phyloP scores from a whole-genome alignment of 2,888 invertebrate genomes.

The Drosophila helvetica region DNA sequence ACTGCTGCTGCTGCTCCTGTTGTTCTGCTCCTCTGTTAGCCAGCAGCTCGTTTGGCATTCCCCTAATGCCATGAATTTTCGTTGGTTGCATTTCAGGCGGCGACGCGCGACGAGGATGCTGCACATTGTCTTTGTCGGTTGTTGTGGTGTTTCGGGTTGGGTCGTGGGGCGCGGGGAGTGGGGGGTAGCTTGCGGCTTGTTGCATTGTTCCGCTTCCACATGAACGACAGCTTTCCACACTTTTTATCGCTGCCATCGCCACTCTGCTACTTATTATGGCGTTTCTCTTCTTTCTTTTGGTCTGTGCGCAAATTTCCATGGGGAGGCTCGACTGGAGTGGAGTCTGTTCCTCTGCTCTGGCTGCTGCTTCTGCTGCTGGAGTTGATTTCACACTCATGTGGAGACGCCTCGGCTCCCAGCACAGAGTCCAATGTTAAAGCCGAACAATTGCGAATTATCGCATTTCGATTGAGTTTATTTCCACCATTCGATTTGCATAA shows the following conservation, averaged over 20 bases:
- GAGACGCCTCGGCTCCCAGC: not conserved
- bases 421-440: not conserved
- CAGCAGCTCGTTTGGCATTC: slow-evolving; percentile 70
- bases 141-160: slow-evolving; percentile 27
- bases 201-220: slow-evolving; percentile 72
- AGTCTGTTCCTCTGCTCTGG: slow-evolving; percentile 6
- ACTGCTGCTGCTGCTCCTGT: slow-evolving; percentile 21
- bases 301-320: slow-evolving; percentile 69
- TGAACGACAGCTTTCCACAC: slow-evolving; percentile 76
- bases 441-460: slow-evolving; percentile 26
- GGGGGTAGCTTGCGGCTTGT: slow-evolving; percentile 63
- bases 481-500: slow-evolving; percentile 41
- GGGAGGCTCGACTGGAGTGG: slow-evolving; percentile 55
- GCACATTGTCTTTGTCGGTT: slow-evolving; percentile 47
- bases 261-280: slow-evolving; percentile 72
- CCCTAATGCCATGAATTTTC: slow-evolving; percentile 77
- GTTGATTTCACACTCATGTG: slow-evolving; percentile 57
- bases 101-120: slow-evolving; percentile 8
- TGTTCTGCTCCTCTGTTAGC: slow-evolving; percentile 38
- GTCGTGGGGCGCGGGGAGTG: slow-evolving; percentile 2
- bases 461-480: slow-evolving; percentile 44
- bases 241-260: slow-evolving; percentile 67
- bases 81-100: slow-evolving; percentile 68
- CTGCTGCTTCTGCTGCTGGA: slow-evolving; percentile 41
- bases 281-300: slow-evolving; percentile 28